These are phyloP conservation scores for Papilio protenor DNA, from an alignment of 2,888 invertebrate species.

Conservation along the genomic window DNA sequence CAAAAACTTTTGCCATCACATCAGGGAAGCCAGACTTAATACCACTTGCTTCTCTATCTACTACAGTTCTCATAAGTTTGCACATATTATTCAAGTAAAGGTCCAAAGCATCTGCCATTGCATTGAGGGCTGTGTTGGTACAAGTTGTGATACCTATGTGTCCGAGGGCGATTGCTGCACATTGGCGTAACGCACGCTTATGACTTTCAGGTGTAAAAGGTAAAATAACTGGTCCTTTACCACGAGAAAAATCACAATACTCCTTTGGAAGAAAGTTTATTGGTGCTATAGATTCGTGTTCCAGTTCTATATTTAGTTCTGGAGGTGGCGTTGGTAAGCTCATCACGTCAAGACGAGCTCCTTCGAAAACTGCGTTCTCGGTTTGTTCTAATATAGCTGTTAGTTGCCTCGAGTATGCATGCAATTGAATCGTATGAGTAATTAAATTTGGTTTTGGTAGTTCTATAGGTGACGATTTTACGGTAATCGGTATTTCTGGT, in stretches of 20 bases:
- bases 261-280: slow-evolving; percentile 74
- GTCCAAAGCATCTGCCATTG: slow-evolving; percentile 73
- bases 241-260: slow-evolving; percentile 77
- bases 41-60: slow-evolving; percentile 75
- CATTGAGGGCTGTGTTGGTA: slow-evolving; percentile 71
- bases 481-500: slow-evolving; percentile 77
- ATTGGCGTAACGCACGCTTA: slow-evolving; percentile 72
- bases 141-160: slow-evolving; percentile 73
- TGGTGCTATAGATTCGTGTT: slow-evolving; percentile 68
- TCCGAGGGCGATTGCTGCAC: slow-evolving; percentile 77
- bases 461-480: slow-evolving; percentile 77
- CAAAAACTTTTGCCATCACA: slow-evolving; percentile 76
- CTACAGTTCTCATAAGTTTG: slow-evolving; percentile 70
- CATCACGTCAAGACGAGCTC: slow-evolving; percentile 64
- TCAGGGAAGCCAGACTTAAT: slow-evolving; percentile 76
- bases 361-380: slow-evolving; percentile 69
- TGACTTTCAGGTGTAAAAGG: slow-evolving; percentile 80
- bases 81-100: slow-evolving; percentile 76
- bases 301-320: slow-evolving; percentile 65
- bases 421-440: slow-evolving; percentile 77
- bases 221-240: slow-evolving; percentile 71
- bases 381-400: slow-evolving; percentile 70
- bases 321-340: slow-evolving; percentile 69
- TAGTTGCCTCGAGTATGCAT: slow-evolving; percentile 69
- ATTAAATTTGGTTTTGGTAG: slow-evolving; percentile 76